phyloP scores from a whole-genome alignment of 2,113 vertebrate species.

The Pristiophorus japonicus region DNA sequence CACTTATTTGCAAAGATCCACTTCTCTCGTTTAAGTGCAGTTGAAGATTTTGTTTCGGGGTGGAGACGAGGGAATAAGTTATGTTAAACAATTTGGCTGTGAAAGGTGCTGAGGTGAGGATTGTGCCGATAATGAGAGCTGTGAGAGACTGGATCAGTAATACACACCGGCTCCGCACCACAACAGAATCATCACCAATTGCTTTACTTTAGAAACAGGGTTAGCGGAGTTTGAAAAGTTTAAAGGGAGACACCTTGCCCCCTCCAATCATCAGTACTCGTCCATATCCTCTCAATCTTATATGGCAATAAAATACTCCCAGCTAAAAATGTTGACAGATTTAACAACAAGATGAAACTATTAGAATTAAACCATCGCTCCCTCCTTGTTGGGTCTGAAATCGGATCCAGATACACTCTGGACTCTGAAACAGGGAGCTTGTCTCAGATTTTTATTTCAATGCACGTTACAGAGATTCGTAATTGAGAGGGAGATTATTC shows the following conservation, averaged over 20 bases:
- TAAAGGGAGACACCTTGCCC: no score
- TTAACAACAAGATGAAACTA: no score
- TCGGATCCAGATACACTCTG: not conserved
- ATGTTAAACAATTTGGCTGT: not conserved
- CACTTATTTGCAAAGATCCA: not conserved
- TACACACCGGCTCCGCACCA: not conserved
- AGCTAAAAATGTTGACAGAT: not conserved
- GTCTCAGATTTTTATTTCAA: not conserved
- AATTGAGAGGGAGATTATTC: not conserved
- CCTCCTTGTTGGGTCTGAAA: not conserved
- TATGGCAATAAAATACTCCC: not conserved
- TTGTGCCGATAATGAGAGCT: not conserved
- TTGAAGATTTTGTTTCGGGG: not conserved
- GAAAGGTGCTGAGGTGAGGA: not conserved
- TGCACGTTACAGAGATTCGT: not conserved
- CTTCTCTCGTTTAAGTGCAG: not conserved
- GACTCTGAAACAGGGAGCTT: not conserved
- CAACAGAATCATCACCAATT: not conserved
- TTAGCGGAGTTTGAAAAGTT: not conserved
- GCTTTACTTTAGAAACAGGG: not conserved
- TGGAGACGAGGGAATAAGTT: not conserved
- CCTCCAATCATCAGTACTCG: not conserved
- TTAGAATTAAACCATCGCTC: not conserved
- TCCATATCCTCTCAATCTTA: not conserved
- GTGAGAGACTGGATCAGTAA: not conserved